Base-by-base conservation (phyloP, 2,113 vertebrate genomes). In the Spheniscus mendiculus region DNA sequence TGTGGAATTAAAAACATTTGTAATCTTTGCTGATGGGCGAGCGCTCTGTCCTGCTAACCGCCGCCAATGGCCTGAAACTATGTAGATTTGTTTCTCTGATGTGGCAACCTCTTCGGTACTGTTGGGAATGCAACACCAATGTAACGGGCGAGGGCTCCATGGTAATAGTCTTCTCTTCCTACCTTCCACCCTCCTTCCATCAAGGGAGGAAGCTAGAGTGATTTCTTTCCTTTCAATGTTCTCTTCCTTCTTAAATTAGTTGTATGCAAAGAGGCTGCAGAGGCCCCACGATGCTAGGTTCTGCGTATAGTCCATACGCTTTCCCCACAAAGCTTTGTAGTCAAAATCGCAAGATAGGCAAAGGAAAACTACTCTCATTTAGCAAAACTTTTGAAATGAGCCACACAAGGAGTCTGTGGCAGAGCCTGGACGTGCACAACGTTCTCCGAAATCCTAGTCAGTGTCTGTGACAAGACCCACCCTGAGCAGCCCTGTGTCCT, bases 71-170 rank as follows among this genome's bases (percentile, higher is more conserved):
- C 58, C 38, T 49, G 29, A 74, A 55, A 47, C 10, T 8, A 4
- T 29, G 38, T 56, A 66, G 13, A 34, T 5, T 11, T 3, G 0
- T 50, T 91, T 61, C 72, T 73, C n/a, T 38, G 42, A n/a, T 42
- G 47, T 58, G 65, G n/a, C 16, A 91, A 50, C 25, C 20, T 74
- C 50, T 91, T 66, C 69, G 4, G 0, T 17, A 11, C 55, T 45
- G 1, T 9, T 67, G 44, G 42, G 67, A 95, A 61, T 81, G 34
- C 9, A 73, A 55, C 15, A 38, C 14, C 2, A 3, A 25, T 22
- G 6, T 63, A 56, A 52, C 2, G 0, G 69, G 15, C 27, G 36
- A 73, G 26, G 25, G 1, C 17, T 11, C 11, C 2, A 1, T 11
- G 11, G 15, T 25, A 77, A 56, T 3, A 66, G 20, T 38, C n/a